Evolutionary conservation across 1,140 invertebrate genomes (phyloP), one percentile per base, ranked within the genome.

Genomic region (Drosophila sp.): DNA sequence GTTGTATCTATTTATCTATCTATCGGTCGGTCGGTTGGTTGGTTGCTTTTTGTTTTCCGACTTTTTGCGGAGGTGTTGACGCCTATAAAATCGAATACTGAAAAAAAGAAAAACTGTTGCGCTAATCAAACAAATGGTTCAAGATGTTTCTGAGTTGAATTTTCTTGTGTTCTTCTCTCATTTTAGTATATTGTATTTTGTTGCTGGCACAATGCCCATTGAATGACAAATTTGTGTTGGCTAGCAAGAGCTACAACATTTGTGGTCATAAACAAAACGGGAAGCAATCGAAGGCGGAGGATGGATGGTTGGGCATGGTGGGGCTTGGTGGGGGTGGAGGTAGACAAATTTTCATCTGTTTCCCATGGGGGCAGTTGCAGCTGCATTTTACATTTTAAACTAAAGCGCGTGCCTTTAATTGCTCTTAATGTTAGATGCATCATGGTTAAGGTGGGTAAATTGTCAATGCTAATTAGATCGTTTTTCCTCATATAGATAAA

Each of bases 211-310:
- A 35, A 60, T 84, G 81, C 8, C n/a, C 72, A 66, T 66, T 38
- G 69, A 17, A 79, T 80, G 80, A 84, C 72, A 84, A 79, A 79
- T 79, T 83, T 79, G 75, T 75, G 61, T 72, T 73, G 80, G 72
- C 76, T 57, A 66, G 64, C 44, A 68, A 81, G 75, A 63, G 70
- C 50, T 50, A 50, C 44, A 68, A 73, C 79, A 78, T 70, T 78
- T 65, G 64, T 41, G 70, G 64, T 72, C 64, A 83, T 79, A 79
- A 79, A 77, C 73, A 41, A 66, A 57, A 40, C 35, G 35, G 40
- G 30, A 29, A 41, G 7, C 6, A 27, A 23, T 17, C 8, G 41
- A 3, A 50, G 60, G 1, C 41, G 29, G 2, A 32, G 50, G 8
- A 38, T 38, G 8, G 11, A 8, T 35, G 10, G 33, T 35, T 35